Conservation (phyloP, 2,888 invertebrate genomes). For the Clunio marinus region DNA sequence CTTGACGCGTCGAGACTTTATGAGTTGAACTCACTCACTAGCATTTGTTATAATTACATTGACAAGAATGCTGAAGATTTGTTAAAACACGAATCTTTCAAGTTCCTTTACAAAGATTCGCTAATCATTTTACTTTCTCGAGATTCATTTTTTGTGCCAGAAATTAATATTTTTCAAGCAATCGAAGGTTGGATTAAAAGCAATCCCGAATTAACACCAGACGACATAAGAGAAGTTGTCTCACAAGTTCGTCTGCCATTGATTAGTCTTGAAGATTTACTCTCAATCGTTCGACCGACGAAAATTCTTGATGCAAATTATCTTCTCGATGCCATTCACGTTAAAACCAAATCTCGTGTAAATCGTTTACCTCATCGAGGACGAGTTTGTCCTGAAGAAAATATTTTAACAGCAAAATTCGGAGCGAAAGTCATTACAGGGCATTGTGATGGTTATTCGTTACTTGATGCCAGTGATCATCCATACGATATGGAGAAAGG, state of each 20-base stretch:
- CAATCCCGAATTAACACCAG: slow-evolving; percentile 64
- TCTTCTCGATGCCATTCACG: slow-evolving; percentile 90
- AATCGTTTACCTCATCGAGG: slow-evolving; percentile 78
- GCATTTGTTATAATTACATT: slow-evolving; percentile 84
- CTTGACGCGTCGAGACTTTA: slow-evolving; percentile 78
- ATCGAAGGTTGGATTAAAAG: slow-evolving; percentile 68
- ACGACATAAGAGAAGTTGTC: slow-evolving; percentile 53
- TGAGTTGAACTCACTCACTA: slow-evolving; percentile 61
- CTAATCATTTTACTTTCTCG: slow-evolving; percentile 79
- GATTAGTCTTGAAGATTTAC: slow-evolving; percentile 66
- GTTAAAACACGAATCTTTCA: slow-evolving; percentile 77
- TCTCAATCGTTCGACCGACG: slow-evolving; percentile 84
- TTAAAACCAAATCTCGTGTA: slow-evolving; percentile 73
- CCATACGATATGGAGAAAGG: slow-evolving; percentile 91
- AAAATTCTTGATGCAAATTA: slow-evolving; percentile 81
- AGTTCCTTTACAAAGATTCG: slow-evolving; percentile 77
- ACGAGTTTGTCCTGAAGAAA: slow-evolving; percentile 79
- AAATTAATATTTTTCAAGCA: slow-evolving; percentile 90
- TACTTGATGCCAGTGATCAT: slow-evolving; percentile 83
- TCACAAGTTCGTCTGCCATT: slow-evolving; percentile 75
- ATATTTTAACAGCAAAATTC: slow-evolving; percentile 77
- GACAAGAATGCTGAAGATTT: slow-evolving; percentile 85
- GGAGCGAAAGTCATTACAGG: slow-evolving; percentile 85
- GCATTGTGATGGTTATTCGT: slow-evolving; percentile 75
- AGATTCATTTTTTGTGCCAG: slow-evolving; percentile 94